Evolutionary conservation across 35 echinoderm and acorn worm genomes (phyloP), one percentile per base, ranked within the genome.

Genomic region (Hemicentrotus pulcherrimus): DNA sequence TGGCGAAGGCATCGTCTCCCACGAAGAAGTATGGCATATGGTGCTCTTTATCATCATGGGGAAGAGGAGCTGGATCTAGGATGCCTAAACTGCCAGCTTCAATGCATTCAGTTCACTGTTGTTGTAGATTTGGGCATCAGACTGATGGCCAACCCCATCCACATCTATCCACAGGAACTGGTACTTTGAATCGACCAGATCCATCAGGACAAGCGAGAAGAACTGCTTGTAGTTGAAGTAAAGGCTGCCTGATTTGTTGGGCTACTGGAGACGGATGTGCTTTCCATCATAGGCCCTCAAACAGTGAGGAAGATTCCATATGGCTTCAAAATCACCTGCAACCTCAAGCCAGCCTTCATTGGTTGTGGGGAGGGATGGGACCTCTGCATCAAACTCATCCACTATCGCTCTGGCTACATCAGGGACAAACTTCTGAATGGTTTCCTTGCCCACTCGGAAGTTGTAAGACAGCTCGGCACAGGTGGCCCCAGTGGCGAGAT

Each of bases 231-330:
- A 98, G 50, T 95, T 96, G 48, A 86, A 94, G 78, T 95, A 98
- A 35, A 78, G 32, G 12, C 94, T 95, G 12, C 97, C 97, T 47
- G 94, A 94, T 32, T 96, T 98, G 5, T 52, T 22, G 14, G 97
- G 97, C 18, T 86, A 85, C 92, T 89, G 47, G n/a, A 96, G 70
- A 47, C 86, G 78, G 14, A 98, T 94, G 96, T 98, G 96, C 65
- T 98, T 98, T 19, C 97, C 97, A 92, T 98, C 96, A 1, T 95
- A 48, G 28, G 97, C 94, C 9, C 97, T 96, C 8, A 97, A 9
- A 47, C 94, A 95, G 89, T 96, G 61, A 19, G 97, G 95, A 65
- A 96, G 96, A 12, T 97, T 70, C 95, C 97, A 96, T 95, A 52
- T 86, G 2, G 46, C 41, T 13, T 58, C 9, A 50, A 95, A 97